Evolutionary conservation across 2,797 vertebrate species (phyloP).

Genomic region (Hippopotamyrus pictus): DNA sequence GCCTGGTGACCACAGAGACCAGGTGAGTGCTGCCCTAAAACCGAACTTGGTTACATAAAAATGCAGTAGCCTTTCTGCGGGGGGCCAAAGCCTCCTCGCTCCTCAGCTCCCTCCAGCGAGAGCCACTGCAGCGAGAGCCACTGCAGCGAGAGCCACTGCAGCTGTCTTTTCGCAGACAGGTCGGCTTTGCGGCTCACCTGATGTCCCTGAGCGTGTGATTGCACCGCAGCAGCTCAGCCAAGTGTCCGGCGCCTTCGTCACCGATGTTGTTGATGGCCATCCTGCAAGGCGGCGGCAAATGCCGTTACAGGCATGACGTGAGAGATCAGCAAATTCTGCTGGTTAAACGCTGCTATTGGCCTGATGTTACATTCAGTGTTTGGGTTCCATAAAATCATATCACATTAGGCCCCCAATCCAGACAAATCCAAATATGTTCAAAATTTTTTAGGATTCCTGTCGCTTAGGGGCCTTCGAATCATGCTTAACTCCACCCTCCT

Average conservation of each 20-base stretch:
- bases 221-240: constrained; percentile 41
- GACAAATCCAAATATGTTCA: neutral
- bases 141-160: neutral
- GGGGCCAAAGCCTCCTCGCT: neutral
- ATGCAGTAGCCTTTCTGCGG: neutral
- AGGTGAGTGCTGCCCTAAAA: neutral
- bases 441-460: neutral
- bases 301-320: neutral
- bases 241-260: constrained; percentile 36
- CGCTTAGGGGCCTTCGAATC: neutral
- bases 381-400: neutral
- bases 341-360: neutral
- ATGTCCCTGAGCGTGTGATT: constrained; percentile 43
- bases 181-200: constrained; percentile 29
- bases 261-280: constrained; percentile 49
- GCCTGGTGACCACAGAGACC: constrained; percentile 24
- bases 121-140: neutral
- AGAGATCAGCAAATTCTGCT: neutral
- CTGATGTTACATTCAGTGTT: neutral
- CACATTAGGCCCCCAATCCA: neutral
- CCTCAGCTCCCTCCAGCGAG: neutral
- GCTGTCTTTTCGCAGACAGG: neutral
- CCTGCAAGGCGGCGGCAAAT: constrained; percentile 18
- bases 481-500: neutral
- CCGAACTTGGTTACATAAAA: neutral